Percentiles rank a stretch among this genome's conserved stretches.
These are phyloP conservation scores for Nematopogon swammerdamellus DNA, from an alignment of 2,888 invertebrate genomes.

Conservation along the genomic window DNA sequence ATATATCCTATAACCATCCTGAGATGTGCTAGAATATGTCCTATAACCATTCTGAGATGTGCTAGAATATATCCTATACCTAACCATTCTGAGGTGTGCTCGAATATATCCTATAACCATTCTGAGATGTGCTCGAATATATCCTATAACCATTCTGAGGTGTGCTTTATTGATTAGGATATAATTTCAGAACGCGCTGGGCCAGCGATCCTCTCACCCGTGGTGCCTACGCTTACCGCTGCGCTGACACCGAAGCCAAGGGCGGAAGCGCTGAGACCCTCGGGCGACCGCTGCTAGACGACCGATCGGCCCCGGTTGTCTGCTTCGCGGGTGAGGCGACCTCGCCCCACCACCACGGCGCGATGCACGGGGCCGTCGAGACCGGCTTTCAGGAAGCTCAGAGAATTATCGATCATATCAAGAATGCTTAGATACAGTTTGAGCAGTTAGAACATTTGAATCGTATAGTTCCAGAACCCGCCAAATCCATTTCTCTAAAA, in stretches of 20 bases:
- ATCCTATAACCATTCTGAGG: too few relatives aligned
- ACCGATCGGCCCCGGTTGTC: slow-evolving; percentile 25
- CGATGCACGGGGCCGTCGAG: slow-evolving; percentile 63
- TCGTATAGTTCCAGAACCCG: too few relatives aligned
- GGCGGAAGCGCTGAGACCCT: slow-evolving; percentile 32
- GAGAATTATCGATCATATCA: slow-evolving; percentile 25
- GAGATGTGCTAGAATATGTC: too few relatives aligned
- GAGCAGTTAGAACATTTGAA: too few relatives aligned
- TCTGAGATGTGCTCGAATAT: too few relatives aligned
- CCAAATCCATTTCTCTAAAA: too few relatives aligned
- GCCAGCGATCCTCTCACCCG: slow-evolving; percentile 44
- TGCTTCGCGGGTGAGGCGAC: slow-evolving; percentile 56
- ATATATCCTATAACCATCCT: too few relatives aligned
- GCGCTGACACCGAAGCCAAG: slow-evolving; percentile 31
- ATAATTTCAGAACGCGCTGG: slow-evolving; percentile 53
- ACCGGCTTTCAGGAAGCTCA: slow-evolving; percentile 60
- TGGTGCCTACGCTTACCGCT: slow-evolving; percentile 56
- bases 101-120: too few relatives aligned
- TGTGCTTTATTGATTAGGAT: too few relatives aligned
- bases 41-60: too few relatives aligned
- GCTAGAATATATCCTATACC: too few relatives aligned
- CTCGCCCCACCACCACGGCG: slow-evolving; percentile 53
- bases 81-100: too few relatives aligned
- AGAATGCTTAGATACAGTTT: not conserved
- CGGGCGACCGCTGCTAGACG: slow-evolving; percentile 26